Evolutionary conservation across 2,797 vertebrate genomes (phyloP).

Genomic region (Malacoraja senta): DNA sequence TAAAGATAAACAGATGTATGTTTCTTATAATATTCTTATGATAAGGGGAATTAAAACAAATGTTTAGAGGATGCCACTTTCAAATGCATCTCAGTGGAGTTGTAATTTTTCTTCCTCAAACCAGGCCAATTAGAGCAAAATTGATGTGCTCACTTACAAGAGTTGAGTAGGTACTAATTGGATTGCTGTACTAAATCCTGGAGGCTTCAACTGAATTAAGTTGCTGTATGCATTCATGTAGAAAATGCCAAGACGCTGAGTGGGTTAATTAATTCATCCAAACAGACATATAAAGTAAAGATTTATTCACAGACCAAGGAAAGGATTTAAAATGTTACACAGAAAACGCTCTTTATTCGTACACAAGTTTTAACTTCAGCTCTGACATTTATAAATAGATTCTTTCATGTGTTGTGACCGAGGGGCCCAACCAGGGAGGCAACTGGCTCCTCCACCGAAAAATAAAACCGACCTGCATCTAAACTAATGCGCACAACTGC

Average conservation of each 20-base stretch:
- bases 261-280: neutral
- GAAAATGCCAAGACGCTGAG: neutral
- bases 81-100: neutral
- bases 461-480: conserved; percentile 31
- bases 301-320: conserved; percentile 25
- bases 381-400: conserved; percentile 37
- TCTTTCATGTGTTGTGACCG: conserved; percentile 35
- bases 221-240: neutral
- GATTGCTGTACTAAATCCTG: neutral
- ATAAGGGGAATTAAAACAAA: no score
- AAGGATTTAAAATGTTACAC: conserved; percentile 31
- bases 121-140: neutral
- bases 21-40: neutral
- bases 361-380: conserved; percentile 28
- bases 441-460: conserved; percentile 28
- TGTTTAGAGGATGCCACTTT: neutral
- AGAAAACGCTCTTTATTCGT: conserved; percentile 29
- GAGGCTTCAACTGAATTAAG: neutral
- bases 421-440: conserved; percentile 23
- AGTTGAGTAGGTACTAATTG: neutral
- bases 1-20: neutral
- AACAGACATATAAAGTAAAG: conserved; percentile 30
- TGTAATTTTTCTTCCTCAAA: neutral
- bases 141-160: neutral
- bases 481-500: conserved; percentile 29